Evolutionary conservation across 2,888 invertebrate species (phyloP).

Genomic region (Bedellia somnulentella): DNA sequence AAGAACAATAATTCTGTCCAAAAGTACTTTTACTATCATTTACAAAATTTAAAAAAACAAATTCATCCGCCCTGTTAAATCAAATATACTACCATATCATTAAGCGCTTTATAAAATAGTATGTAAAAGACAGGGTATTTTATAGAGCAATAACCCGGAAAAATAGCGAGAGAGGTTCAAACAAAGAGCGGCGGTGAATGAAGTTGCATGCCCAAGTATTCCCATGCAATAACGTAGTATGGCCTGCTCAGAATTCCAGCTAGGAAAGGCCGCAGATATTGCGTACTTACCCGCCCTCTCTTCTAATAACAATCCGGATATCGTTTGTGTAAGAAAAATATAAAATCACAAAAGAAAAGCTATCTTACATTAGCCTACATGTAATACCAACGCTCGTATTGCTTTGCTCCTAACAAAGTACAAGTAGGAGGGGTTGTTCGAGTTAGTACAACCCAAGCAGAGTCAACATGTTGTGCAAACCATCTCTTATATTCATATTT

Average conservation of each 20-base stretch:
- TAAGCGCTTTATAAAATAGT: not conserved
- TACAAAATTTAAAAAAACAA: no score
- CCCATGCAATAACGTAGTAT: slow-evolving; percentile 55
- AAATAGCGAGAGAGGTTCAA: slow-evolving; percentile 46
- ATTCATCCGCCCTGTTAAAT: not conserved
- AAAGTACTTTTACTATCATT: no score
- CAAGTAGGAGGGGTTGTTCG: no score
- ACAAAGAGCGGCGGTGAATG: slow-evolving; percentile 50
- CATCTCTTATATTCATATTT: slow-evolving; percentile 25
- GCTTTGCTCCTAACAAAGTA: no score
- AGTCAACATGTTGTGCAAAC: slow-evolving; percentile 5
- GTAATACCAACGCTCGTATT: no score
- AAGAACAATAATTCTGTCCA: no score
- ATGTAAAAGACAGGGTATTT: slow-evolving; percentile 41
- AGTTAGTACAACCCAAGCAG: no score
- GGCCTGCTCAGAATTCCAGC: slow-evolving; percentile 30
- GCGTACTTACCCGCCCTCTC: slow-evolving; percentile 50
- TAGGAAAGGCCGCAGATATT: slow-evolving; percentile 44
- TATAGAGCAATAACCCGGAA: slow-evolving; percentile 55
- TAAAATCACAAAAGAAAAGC: not conserved
- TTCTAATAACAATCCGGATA: slow-evolving; percentile 50
- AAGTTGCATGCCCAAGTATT: slow-evolving; percentile 56
- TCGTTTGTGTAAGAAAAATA: slow-evolving; percentile 30
- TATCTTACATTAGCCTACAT: no score
- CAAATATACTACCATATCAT: not conserved